Evolutionary conservation across 2,797 vertebrate genomes (phyloP).

Genomic region (Hybognathus amarus): DNA sequence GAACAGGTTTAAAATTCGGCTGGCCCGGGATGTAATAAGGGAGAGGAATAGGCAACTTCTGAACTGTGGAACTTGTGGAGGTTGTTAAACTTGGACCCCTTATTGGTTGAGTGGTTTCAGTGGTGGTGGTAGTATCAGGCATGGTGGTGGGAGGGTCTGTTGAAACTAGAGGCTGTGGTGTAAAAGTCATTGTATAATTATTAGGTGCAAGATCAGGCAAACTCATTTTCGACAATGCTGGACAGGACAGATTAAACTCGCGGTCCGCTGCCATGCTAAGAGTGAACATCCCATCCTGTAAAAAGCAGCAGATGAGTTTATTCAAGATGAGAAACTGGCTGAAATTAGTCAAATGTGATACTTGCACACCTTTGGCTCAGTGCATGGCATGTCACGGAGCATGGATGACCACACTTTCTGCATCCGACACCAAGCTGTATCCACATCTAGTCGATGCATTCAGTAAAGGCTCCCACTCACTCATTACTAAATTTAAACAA

Average conservation of each 20-base stretch:
- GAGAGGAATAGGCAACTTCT: not conserved
- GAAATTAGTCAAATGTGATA: not conserved
- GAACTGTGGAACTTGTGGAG: not conserved
- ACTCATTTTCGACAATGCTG: slow-evolving; percentile 27
- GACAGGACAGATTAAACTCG: slow-evolving; percentile 71
- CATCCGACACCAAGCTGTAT: slow-evolving; percentile 70
- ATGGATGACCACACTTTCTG: slow-evolving; percentile 70
- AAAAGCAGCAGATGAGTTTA: slow-evolving; percentile 1
- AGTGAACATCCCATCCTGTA: slow-evolving; percentile 74
- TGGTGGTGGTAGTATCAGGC: too few relatives aligned
- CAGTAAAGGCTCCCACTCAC: slow-evolving; percentile 71
- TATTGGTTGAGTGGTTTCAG: not conserved
- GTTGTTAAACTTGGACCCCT: not conserved
- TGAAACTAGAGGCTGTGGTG: too few relatives aligned
- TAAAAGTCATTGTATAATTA: not conserved
- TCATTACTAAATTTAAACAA: slow-evolving; percentile 63
- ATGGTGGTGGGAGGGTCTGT: not conserved
- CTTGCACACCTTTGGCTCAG: slow-evolving; percentile 64
- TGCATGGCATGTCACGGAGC: slow-evolving; percentile 71
- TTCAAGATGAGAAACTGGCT: not conserved
- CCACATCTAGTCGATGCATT: slow-evolving; percentile 68
- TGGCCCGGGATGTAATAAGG: not conserved
- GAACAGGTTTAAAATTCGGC: not conserved
- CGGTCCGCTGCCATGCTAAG: slow-evolving; percentile 65
- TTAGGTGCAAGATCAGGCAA: not conserved